Evolutionary conservation across 2,113 vertebrate genomes (phyloP).

Genomic region (Syngnathus scovelli): DNA sequence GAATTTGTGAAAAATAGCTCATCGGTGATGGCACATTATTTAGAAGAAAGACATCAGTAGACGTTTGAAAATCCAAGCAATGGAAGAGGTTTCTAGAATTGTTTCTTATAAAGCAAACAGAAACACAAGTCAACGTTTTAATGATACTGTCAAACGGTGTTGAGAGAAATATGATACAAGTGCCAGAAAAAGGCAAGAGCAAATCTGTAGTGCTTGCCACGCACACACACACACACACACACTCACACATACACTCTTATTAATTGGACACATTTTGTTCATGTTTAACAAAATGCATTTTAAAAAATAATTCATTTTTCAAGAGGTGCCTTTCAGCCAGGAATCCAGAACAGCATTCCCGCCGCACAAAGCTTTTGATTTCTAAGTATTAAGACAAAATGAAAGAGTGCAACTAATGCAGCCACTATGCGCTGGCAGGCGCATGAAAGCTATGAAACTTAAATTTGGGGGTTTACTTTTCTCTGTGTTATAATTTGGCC

Average conservation of each 20-base stretch:
- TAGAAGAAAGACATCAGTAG: too few relatives aligned
- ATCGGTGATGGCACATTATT: too few relatives aligned
- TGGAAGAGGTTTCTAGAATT: too few relatives aligned
- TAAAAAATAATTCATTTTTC: conserved; percentile 27
- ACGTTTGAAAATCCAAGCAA: too few relatives aligned
- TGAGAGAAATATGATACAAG: conserved; percentile 53
- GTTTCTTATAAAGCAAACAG: not conserved
- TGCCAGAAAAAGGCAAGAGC: conserved; percentile 57
- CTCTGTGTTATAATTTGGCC: not conserved
- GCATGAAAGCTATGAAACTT: not conserved
- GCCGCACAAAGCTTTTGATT: not conserved
- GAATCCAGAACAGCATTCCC: not conserved
- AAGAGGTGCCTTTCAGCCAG: not conserved
- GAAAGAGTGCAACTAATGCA: not conserved
- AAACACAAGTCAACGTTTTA: conserved; percentile 51
- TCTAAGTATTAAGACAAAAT: not conserved
- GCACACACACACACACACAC: not conserved
- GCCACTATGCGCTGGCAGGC: not conserved
- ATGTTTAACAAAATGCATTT: conserved; percentile 4
- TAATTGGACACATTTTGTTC: conserved; percentile 19
- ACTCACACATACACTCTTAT: too few relatives aligned
- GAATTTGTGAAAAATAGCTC: not conserved
- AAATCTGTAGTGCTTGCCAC: conserved; percentile 20
- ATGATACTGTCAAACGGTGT: conserved; percentile 57
- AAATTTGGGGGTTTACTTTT: not conserved